Evolutionary conservation across 2,888 invertebrate species (phyloP).

Genomic region (Calameuta filiformis): DNA sequence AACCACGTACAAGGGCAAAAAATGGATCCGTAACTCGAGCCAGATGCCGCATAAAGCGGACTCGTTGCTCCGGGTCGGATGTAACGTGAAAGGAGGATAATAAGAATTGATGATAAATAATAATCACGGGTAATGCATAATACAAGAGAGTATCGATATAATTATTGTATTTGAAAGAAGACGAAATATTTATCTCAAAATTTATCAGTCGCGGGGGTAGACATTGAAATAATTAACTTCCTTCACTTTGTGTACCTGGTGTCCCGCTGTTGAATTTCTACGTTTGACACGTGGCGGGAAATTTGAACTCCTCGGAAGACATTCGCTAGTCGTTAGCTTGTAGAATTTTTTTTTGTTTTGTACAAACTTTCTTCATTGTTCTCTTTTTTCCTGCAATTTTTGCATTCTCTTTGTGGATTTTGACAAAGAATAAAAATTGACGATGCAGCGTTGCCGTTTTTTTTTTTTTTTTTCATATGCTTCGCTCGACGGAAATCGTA

Average conservation of each 20-base stretch:
- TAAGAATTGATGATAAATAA: neutral
- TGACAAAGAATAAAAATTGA: too few relatives aligned
- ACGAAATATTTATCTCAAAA: neutral
- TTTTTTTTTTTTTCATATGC: neutral
- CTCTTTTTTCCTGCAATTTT: too few relatives aligned
- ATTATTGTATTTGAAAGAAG: neutral
- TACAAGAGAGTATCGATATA: neutral
- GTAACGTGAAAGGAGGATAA: neutral
- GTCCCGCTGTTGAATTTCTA: neutral
- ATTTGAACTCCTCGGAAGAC: too few relatives aligned
- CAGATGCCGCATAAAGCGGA: constrained; percentile 42
- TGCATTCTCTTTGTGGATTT: too few relatives aligned
- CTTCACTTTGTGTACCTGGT: neutral
- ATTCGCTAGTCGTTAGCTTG: too few relatives aligned
- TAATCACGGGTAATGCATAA: neutral
- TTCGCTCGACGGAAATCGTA: neutral
- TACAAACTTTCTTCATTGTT: too few relatives aligned
- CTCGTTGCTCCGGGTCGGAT: constrained; percentile 18
- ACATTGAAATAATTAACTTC: neutral
- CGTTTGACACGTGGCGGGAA: too few relatives aligned
- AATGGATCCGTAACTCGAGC: constrained; percentile 39
- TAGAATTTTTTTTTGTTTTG: too few relatives aligned
- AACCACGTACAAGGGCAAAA: constrained; percentile 26
- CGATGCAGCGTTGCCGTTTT: neutral
- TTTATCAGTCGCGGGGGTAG: neutral